phyloP scores from a whole-genome alignment of 2,797 vertebrate genomes.

The Pempheris klunzingeri region DNA sequence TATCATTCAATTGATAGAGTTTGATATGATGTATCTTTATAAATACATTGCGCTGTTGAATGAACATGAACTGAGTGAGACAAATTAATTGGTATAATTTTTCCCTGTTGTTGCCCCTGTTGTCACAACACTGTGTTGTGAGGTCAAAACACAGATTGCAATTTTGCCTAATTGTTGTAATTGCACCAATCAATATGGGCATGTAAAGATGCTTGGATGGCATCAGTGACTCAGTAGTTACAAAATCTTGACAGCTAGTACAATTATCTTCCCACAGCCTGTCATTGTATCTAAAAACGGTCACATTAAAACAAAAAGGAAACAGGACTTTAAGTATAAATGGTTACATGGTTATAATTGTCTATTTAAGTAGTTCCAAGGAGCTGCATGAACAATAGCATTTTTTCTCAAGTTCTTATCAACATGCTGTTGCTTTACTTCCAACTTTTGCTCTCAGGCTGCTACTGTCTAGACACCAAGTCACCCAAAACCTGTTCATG shows the following conservation, averaged over 20 bases:
- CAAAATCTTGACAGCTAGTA: constrained; percentile 21
- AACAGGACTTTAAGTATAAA: neutral
- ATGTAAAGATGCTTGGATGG: constrained; percentile 38
- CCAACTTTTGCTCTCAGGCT: constrained; percentile 32
- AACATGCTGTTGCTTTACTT: constrained; percentile 17
- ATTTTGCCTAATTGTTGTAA: constrained; percentile 55
- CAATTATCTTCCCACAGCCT: neutral
- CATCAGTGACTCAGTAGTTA: constrained; percentile 24
- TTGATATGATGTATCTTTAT: constrained; percentile 3
- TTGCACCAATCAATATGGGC: constrained; percentile 55
- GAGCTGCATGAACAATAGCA: neutral
- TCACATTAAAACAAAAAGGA: constrained; percentile 5
- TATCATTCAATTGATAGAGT: neutral
- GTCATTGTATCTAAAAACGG: constrained; percentile 3
- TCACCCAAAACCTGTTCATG: constrained; percentile 74
- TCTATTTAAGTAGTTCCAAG: neutral
- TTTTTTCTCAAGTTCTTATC: neutral
- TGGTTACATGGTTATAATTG: neutral
- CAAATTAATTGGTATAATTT: constrained; percentile 53
- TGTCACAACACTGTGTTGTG: constrained; percentile 54
- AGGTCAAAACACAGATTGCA: constrained; percentile 53
- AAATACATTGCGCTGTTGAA: neutral
- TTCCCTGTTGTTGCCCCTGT: constrained; percentile 22
- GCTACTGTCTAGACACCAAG: constrained; percentile 78
- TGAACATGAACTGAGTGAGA: constrained; percentile 38